Evolutionary conservation across 2,888 invertebrate genomes (phyloP), one percentile per base, ranked within the genome.

Genomic region (Drosophila paucipuncta): DNA sequence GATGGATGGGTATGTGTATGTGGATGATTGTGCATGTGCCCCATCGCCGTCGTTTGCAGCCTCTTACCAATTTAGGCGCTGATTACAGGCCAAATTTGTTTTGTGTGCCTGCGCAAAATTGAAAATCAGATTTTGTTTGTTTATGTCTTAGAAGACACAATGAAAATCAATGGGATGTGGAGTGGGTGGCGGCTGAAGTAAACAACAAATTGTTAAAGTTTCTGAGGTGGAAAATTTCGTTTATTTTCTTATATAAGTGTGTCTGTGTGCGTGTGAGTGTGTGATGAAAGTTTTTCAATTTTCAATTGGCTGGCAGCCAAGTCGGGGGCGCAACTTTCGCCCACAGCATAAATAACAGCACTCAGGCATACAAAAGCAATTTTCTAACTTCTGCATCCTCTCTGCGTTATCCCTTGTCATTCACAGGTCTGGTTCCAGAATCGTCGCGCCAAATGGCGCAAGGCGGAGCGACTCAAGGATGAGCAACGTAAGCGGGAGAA

Each of bases 371-470:
- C 69, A 64, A 80, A 78, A 83, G 76, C 81, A 74, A 83, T 87
- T 82, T 85, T 71, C 78, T 61, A 82, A 85, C 84, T 85, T 86
- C 52, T 25, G 9, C 47, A 22, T 25, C 66, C 49, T 25, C 52
- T 60, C 68, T 64, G 54, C 65, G 54, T 43, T 37, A 35, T 53
- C 22, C 28, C 11, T 53, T 58, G 22, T 37, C 50, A 47, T 54
- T 43, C 18, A 16, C 93, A 98, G 98, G 98, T 98, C 39, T 98
- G 98, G 98, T 98, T 98, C 92, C 98, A 98, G 95, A 98, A 98
- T 92, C 95, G 98, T 52, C 94, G 98, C 69, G 98, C 98, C 49
- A 98, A 98, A 94, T 98, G 98, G 98, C 95, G 98, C 74, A 98
- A 98, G 94, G 97, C 97, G 54, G 98, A 98, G 93, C 95, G 98